Base-by-base conservation (phyloP, 2,797 vertebrate genomes). In the Darevskia mixta region DNA sequence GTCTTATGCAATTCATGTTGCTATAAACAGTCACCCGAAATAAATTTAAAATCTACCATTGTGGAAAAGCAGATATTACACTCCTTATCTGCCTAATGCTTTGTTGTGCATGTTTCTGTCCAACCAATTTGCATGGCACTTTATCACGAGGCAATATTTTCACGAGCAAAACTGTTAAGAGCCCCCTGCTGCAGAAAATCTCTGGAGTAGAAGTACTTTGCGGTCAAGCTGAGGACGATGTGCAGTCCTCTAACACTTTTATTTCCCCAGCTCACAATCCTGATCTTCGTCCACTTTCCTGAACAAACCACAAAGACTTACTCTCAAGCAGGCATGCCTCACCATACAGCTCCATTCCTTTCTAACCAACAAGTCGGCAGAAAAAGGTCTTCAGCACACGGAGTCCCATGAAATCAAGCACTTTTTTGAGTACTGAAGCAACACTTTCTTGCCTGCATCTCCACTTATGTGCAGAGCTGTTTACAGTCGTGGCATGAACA, bases 11-110 rank as follows among this genome's bases (percentile, higher is more conserved):
- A 49, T 81, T 61, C 45, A 67, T 71, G 55, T 77, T 81, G 32
- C n/a, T 85, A 87, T 87, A 38, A 45, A 88, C 9, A n/a, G 88
- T 86, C 41, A 23, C 25, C 45, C 88, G 87, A 77, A 88, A 10
- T 67, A 77, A 86, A 83, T 79, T 82, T n/a, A 67, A 41, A 55
- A 84, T 27, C 6, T 89, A 80, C 75, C 87, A 79, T 1, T 76
- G 1, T 29, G 0, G 1, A 23, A 41, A 17, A 71, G 77, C 17
- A 67, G 9, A 3, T 0, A 67, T 1, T 38, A 82, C 35, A 71
- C 0, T 79, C 1, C 86, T 83, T 84, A 49, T 32, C 15, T 18
- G 76, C 29, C 3, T 79, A 1, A 3, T 7, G 43, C 32, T 81
- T 27, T 1, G 78, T 29, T 90, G 32, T 71, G 8, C 79, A 29